Conservation (phyloP, 1,140 invertebrate genomes). For the Dreissena rostriformis region DNA sequence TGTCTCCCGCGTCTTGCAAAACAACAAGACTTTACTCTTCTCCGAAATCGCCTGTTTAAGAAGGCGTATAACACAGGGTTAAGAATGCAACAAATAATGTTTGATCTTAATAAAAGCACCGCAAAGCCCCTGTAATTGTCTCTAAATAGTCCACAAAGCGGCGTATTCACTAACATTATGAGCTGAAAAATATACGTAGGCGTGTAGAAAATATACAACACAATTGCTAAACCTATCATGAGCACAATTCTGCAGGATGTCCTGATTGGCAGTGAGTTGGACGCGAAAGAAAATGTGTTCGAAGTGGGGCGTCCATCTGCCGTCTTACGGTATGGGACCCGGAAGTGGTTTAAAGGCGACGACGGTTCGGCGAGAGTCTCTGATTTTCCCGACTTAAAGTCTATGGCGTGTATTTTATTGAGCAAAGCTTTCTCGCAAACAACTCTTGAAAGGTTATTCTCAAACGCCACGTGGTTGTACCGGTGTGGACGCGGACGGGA, state of each 20-base stretch:
- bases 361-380: not conserved
- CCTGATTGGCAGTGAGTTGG: not conserved
- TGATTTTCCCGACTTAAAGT: not conserved
- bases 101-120: not conserved
- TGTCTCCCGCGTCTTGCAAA: not conserved
- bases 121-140: not conserved
- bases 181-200: slow-evolving; percentile 36
- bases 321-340: not conserved
- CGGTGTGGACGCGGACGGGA: not conserved
- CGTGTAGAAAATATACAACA: slow-evolving; percentile 34
- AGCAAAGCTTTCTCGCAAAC: not conserved
- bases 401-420: not conserved
- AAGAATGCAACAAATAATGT: slow-evolving; percentile 37
- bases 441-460: not conserved
- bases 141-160: not conserved
- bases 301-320: not conserved
- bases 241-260: not conserved
- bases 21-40: slow-evolving; percentile 5
- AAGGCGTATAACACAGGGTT: slow-evolving; percentile 37
- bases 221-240: slow-evolving; percentile 17
- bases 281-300: slow-evolving; percentile 12
- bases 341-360: not conserved
- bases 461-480: not conserved
- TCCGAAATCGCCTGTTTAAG: slow-evolving; percentile 28
- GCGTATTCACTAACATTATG: not conserved